Percentiles rank a stretch among this genome's conserved stretches.
Conservation (phyloP, 1,140 invertebrate species). For the Coenobita brevimanus region DNA sequence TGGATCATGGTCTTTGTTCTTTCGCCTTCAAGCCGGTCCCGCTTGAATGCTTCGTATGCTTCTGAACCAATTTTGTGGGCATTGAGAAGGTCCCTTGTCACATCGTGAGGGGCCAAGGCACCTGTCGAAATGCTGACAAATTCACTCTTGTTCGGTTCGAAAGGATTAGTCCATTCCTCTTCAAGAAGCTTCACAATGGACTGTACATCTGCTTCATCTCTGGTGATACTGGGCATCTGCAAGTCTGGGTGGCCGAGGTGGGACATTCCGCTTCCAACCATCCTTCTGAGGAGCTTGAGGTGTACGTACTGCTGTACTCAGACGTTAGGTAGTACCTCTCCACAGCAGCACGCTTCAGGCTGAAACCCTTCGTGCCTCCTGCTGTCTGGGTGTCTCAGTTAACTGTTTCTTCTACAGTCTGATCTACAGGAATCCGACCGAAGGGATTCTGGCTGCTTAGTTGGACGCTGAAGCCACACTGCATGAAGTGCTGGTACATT, state of each 20-base stretch:
- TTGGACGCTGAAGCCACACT: no score
- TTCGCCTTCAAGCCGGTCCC: background rate
- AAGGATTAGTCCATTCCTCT: background rate
- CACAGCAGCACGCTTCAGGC: slow-evolving; percentile 17
- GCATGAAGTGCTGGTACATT: no score
- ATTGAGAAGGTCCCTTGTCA: background rate
- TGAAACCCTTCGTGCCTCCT: slow-evolving; percentile 17
- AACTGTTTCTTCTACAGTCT: no score
- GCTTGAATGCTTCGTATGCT: slow-evolving; percentile 6
- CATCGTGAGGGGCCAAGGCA: background rate
- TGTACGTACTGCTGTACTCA: slow-evolving; percentile 19
- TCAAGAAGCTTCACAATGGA: slow-evolving; percentile 27
- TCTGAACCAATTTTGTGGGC: background rate
- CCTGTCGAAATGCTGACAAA: background rate
- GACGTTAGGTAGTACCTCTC: slow-evolving; percentile 30
- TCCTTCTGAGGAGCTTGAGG: slow-evolving; percentile 18
- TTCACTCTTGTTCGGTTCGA: background rate
- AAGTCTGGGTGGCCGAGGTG: slow-evolving; percentile 29
- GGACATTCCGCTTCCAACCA: background rate
- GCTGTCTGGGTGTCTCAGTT: slow-evolving; percentile 36
- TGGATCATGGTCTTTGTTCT: background rate
- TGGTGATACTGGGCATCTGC: slow-evolving; percentile 5
- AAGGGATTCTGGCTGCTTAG: no score
- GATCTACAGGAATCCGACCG: no score
- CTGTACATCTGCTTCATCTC: slow-evolving; percentile 32